Evolutionary conservation across 2,888 invertebrate genomes (phyloP), one percentile per base, ranked within the genome.

Genomic region (Diaphora mendica): DNA sequence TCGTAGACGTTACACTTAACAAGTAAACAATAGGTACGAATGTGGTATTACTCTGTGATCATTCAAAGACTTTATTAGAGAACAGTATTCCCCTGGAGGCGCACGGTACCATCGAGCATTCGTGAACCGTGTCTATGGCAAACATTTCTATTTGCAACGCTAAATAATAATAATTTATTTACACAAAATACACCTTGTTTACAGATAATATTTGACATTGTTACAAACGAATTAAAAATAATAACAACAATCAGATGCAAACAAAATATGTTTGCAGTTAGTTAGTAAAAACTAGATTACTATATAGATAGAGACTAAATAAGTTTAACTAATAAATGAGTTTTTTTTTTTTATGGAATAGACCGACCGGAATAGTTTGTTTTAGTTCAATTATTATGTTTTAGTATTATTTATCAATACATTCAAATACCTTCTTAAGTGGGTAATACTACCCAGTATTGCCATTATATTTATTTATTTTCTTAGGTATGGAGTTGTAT

Each of bases 61-160:
- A 71, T 72, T 72, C 42, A 72, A 72, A 68, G 35, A 72, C 68
- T 44, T 72, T 48, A 48, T 44, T 35, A 70, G 33, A 64, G n/a
- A 64, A 26, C 51, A 64, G 65, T 42, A 39, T 39, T 65, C 55
- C 55, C 55, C 26, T n/a, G 11, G 65, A 71, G 71, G 39, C 4
- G 55, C 51, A 65, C 55, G 64, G 39, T 55, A 55, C 39, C 30
- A 71, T 65, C 17, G 39, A 62, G 17, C 62, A 30, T 30, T 55
- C 65, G 51, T 42, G n/a, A 65, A 65, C 48, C 55, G 39, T 39
- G 71, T 44, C 65, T 48, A 4, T 26, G 17, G 35, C 30, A 15
- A 65, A 65, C 30, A 71, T 39, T 15, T 51, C 64, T 17, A 26
- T 39, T 51, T 20, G 44, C 48, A 71, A 71, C 35, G 59, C 26